Percentiles rank a stretch among this genome's conserved stretches.
These are phyloP conservation scores for Tinea pellionella DNA, from an alignment of 2,888 invertebrate genomes.

Conservation along the genomic window DNA sequence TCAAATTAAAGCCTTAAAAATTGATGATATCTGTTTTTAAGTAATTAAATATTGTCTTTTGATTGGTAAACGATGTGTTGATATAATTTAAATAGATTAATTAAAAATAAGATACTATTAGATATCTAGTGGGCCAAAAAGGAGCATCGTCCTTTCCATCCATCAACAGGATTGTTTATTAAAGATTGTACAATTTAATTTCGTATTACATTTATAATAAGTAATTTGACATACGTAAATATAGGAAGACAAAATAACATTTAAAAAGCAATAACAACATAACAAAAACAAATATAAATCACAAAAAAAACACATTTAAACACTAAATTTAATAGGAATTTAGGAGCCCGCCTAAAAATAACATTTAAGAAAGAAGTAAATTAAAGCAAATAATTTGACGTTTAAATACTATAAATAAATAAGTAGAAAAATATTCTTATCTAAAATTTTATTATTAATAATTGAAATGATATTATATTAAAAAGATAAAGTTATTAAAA, in stretches of 20 bases:
- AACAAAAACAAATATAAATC: background rate
- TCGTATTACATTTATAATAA: background rate
- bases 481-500: background rate
- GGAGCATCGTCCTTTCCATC: too few species aligned
- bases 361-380: background rate
- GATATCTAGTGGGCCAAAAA: too few species aligned
- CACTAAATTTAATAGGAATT: background rate
- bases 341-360: background rate
- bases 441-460: background rate
- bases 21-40: too few species aligned
- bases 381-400: background rate
- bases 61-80: too few species aligned
- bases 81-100: too few species aligned
- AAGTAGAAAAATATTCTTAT: conserved; percentile 11
- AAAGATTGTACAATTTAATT: background rate
- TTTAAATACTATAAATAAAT: too few species aligned
- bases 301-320: background rate
- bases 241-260: conserved; percentile 4
- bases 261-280: background rate
- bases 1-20: too few species aligned
- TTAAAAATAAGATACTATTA: too few species aligned
- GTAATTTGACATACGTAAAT: background rate
- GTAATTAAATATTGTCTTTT: too few species aligned
- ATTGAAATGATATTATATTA: background rate
- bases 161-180: too few species aligned